phyloP scores from a whole-genome alignment of 2,797 vertebrate genomes.

The Salarias fasciatus region DNA sequence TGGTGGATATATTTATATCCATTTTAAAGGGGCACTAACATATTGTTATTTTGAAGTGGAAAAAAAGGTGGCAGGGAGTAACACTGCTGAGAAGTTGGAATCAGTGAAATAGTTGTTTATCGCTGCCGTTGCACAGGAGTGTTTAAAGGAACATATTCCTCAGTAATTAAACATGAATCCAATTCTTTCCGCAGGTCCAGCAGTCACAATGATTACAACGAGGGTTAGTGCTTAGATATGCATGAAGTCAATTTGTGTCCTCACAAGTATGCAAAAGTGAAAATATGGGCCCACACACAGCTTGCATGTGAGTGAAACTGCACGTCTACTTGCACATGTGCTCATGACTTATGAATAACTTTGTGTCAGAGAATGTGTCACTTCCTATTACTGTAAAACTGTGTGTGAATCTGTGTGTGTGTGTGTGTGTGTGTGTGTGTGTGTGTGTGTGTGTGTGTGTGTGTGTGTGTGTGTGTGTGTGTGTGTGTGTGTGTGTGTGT shows the following conservation, averaged over 20 bases:
- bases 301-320: constrained; percentile 18
- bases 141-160: neutral
- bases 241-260: constrained; percentile 8
- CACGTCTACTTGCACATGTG: constrained; percentile 8
- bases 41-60: constrained; percentile 1
- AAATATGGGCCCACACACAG: neutral
- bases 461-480: neutral
- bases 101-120: neutral
- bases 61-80: neutral
- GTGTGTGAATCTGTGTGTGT: neutral
- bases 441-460: neutral
- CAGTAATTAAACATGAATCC: neutral
- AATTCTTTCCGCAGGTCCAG: neutral
- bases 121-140: neutral
- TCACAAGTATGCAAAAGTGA: neutral
- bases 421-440: constrained; percentile 4
- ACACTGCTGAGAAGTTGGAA: no score
- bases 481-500: neutral
- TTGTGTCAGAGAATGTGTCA: constrained; percentile 45
- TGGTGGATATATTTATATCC: constrained; percentile 31
- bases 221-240: neutral
- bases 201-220: neutral
- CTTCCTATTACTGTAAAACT: constrained; percentile 31
- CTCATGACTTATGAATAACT: constrained; percentile 42
- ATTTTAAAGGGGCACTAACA: constrained; percentile 30